Evolutionary conservation across 1,140 invertebrate genomes (phyloP), one percentile per base, ranked within the genome.

Genomic region (Pararge aegeria): DNA sequence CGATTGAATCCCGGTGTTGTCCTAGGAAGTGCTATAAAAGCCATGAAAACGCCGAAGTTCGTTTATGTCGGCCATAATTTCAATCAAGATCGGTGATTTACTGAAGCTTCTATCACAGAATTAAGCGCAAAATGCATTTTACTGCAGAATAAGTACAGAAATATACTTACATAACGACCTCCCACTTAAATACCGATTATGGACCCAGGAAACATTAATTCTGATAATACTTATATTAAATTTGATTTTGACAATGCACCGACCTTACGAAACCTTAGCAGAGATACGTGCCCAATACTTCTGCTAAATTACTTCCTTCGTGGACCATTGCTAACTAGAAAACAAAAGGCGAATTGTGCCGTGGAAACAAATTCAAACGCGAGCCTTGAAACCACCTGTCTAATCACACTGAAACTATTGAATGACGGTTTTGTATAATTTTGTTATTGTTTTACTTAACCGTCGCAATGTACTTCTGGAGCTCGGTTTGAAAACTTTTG

Each of bases 301-400:
- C 64, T 53, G 62, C 67, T 55, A 84, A 85, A 85, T 84, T 84
- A 86, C 82, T 87, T 87, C 84, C 84, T 75, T 49, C 24, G 54
- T 13, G 54, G 29, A 34, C 55, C 55, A 65, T 57, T 61, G 56
- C 67, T 65, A 64, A 61, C 52, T 9, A 20, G 68, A 68, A 75
- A 70, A 72, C 66, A 72, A 75, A 75, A 65, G 66, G 46, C 34
- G 58, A 50, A 65, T 66, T 64, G 40, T 64, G 40, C 61, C 59
- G 42, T 51, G 46, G 20, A 53, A 61, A 62, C 53, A 27, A 49
- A 58, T 58, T 60, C 54, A 34, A 63, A 50, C 13, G 12, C 27
- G 55, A 42, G 57, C 68, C 68, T 70, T 70, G 68, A 56, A 56
- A 21, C 48, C 58, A 54, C 30, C 46, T 66, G 60, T 63, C 57